Percentiles rank a stretch among this genome's conserved stretches.
Conservation (phyloP, 2,113 vertebrate genomes). For the Peromyscus polionotus region DNA sequence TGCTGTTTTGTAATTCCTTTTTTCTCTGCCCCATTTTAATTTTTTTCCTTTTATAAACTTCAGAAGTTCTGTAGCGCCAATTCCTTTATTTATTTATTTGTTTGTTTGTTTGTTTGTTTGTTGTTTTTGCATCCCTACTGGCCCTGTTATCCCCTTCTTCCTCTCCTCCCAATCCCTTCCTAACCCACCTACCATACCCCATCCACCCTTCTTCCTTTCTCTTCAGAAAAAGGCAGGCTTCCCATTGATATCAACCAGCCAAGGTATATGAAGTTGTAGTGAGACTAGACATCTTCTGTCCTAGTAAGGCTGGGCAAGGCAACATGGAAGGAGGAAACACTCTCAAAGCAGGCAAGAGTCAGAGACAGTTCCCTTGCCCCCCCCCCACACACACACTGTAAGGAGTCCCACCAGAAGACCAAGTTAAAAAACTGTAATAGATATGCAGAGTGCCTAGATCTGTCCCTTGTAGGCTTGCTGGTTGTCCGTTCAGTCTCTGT, state of each 20-base stretch:
- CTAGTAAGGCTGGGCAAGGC: neutral
- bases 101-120: too few relatives aligned
- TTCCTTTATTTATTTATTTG: neutral
- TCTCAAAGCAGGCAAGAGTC: neutral
- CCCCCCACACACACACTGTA: too few relatives aligned
- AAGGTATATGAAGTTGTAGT: neutral
- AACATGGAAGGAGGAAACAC: neutral
- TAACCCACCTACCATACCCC: neutral
- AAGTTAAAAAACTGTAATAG: too few relatives aligned
- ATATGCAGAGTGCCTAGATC: too few relatives aligned
- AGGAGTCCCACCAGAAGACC: too few relatives aligned
- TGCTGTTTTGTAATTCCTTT: neutral
- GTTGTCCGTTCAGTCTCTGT: too few relatives aligned
- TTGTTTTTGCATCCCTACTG: neutral
- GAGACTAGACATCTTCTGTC: neutral
- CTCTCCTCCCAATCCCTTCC: neutral
- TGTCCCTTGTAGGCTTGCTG: too few relatives aligned
- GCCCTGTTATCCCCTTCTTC: neutral
- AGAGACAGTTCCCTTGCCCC: neutral
- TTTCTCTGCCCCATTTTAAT: neutral
- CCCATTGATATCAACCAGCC: neutral
- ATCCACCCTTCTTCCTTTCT: neutral
- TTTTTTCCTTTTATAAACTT: conserved; percentile 16
- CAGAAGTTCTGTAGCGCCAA: neutral
- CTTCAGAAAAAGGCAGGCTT: neutral